Percentiles rank a stretch among this genome's conserved stretches.
phyloP scores from a whole-genome alignment of 2,113 vertebrate genomes.

The Indicator indicator region DNA sequence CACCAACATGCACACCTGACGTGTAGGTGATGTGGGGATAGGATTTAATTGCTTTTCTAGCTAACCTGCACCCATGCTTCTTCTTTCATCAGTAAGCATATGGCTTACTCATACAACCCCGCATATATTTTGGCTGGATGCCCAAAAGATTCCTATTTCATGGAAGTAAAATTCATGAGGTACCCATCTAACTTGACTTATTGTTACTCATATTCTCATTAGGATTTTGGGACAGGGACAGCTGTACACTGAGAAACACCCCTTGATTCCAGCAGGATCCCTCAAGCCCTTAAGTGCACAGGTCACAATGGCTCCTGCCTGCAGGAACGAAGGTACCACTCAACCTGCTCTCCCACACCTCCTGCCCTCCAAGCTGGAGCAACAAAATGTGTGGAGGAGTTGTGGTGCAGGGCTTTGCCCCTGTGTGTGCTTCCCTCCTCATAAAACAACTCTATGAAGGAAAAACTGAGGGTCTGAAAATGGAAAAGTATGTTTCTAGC shows the following conservation, averaged over 20 bases:
- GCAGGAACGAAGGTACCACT: neutral
- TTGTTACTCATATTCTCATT: neutral
- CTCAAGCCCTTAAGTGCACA: neutral
- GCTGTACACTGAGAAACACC: neutral
- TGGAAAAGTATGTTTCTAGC: neutral
- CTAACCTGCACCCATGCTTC: neutral
- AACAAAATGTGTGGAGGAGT: neutral
- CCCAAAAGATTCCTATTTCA: neutral
- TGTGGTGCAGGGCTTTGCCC: accelerated
- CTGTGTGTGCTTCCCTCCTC: neutral
- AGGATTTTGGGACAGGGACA: neutral
- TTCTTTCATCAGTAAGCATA: neutral
- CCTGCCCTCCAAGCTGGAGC: neutral
- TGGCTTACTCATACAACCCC: neutral
- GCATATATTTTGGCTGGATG: neutral
- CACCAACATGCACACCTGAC: neutral
- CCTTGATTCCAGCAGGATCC: neutral
- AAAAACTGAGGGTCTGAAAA: neutral
- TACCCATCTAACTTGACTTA: neutral
- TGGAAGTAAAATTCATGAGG: neutral
- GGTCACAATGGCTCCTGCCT: neutral
- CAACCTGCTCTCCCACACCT: neutral
- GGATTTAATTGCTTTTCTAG: neutral
- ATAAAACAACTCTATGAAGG: neutral
- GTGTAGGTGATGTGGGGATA: neutral